Base-by-base conservation (phyloP, 1,140 invertebrate genomes). In the Drosophila chauvacae region DNA sequence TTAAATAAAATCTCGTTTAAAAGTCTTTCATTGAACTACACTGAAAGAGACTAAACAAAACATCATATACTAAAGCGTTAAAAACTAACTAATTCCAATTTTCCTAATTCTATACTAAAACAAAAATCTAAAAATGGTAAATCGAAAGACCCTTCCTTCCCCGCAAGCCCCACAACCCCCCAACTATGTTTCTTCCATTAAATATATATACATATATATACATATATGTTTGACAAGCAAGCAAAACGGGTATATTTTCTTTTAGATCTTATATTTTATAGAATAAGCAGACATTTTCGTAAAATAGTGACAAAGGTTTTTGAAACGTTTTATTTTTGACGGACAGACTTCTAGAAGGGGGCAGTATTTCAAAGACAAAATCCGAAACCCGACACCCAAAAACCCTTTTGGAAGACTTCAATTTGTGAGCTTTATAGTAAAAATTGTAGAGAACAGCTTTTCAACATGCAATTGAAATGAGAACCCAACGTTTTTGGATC, bases 221-320 rank as follows among this genome's bases (percentile, higher is more conserved):
- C 23, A 44, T 51, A 75, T 55, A 58, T 72, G 51, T 60, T 72
- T 73, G 55, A 73, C 48, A 77, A 59, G 37, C 45, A 70, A 80
- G 74, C 62, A 51, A 88, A 80, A 88, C 85, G 85, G 85, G 86
- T 88, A 90, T 74, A 84, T 90, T 84, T 90, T 84, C 62, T 70
- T 88, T 64, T 64, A 41, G 71, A 78, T 81, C 75, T 69, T 90
- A 84, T 85, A 86, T 80, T 90, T 88, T 88, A 80, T 82, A 80
- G 56, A 30, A 55, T 51, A 73, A 64, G 53, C 41, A 68, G 45
- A 56, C 60, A 39, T 71, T 84, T 80, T 84, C 62, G 48, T 60
- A 58, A 63, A 53, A 73, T 45, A 63, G 64, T 57, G 41, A 63
- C 45, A 63, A 56, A 56, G 35, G 45, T 86, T 74, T 86, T 50